Evolutionary conservation across 2,888 invertebrate genomes (phyloP), one percentile per base, ranked within the genome.

Genomic region (Molorchus minor): DNA sequence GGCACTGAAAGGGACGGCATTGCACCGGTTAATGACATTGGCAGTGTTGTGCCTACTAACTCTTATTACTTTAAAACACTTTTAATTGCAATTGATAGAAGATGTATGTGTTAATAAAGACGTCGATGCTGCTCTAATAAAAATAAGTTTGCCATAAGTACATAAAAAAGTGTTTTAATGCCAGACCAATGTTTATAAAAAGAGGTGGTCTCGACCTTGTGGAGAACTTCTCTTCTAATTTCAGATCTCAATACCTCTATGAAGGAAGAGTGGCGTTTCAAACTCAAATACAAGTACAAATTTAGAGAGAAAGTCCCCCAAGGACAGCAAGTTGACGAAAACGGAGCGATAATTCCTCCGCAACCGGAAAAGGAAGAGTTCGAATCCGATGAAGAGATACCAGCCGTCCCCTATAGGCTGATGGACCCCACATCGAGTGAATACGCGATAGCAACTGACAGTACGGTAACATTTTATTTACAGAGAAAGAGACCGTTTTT

Each of bases 231-330:
- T 30, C 7, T 4, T 1, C 35, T 53, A 20, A 15, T 56, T 62
- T 10, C 44, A 75, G 78, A 76, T 65, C 61, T 80, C 16, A 53
- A 67, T 2, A 58, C 72, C 1, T 56, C 68, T 1, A 68, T 68
- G 10, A 69, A 68, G 19, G 56, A 63, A 2, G 80, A 80, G 69
- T 79, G 77, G 77, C 60, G 71, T 1, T 57, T 60, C n/a, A 76
- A 76, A 62, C 44, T 77, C 46, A 65, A 69, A 45, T 79, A 79
- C 63, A 80, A 78, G 62, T 77, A 75, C 58, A 70, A 73, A 2
- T 65, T 73, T 55, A 69, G 75, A 38, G 71, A 73, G 19, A 70
- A 62, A 15, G 30, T 60, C 3, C 43, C 61, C 56, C 3, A 58
- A 46, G 25, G 13, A 44, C 8, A 63, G 56, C 4, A 29, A 15